Evolutionary conservation across 1,140 invertebrate genomes (phyloP).

Genomic region (Drosophila obscura): DNA sequence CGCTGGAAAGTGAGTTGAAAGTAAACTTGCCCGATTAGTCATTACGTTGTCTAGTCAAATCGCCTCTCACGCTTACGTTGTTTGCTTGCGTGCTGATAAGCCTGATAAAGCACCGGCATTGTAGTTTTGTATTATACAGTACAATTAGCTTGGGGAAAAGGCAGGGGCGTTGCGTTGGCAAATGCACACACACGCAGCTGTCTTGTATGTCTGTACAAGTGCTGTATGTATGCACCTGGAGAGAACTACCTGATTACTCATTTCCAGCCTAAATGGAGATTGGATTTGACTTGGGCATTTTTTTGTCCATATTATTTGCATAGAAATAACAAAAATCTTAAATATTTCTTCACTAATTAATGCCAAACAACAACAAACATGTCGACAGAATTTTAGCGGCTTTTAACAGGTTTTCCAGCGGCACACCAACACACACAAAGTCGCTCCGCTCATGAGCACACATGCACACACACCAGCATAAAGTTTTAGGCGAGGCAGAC

Average conservation of each 20-base stretch:
- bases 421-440: constrained; percentile 49
- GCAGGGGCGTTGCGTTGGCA: constrained; percentile 38
- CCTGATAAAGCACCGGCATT: constrained; percentile 72
- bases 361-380: constrained; percentile 74
- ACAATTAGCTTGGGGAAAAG: constrained; percentile 46
- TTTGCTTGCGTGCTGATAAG: constrained; percentile 63
- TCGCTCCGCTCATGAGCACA: constrained; percentile 21
- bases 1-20: too few species aligned
- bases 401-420: constrained; percentile 78
- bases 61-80: constrained; percentile 26
- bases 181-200: constrained; percentile 26
- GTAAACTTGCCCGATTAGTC: constrained; percentile 51
- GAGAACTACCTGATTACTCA: constrained; percentile 46
- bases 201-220: not conserved
- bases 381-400: constrained; percentile 74
- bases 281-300: constrained; percentile 30
- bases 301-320: constrained; percentile 73
- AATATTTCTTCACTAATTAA: constrained; percentile 80
- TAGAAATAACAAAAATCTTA: constrained; percentile 71
- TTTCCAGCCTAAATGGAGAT: constrained; percentile 24
- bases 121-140: constrained; percentile 51
- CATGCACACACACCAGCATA: constrained; percentile 19
- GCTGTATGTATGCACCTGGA: constrained; percentile 2
- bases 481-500: constrained; percentile 70
- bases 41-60: constrained; percentile 35